Evolutionary conservation across 35 echinoderm and acorn worm species (phyloP).

Genomic region (Heliocidaris tuberculata): DNA sequence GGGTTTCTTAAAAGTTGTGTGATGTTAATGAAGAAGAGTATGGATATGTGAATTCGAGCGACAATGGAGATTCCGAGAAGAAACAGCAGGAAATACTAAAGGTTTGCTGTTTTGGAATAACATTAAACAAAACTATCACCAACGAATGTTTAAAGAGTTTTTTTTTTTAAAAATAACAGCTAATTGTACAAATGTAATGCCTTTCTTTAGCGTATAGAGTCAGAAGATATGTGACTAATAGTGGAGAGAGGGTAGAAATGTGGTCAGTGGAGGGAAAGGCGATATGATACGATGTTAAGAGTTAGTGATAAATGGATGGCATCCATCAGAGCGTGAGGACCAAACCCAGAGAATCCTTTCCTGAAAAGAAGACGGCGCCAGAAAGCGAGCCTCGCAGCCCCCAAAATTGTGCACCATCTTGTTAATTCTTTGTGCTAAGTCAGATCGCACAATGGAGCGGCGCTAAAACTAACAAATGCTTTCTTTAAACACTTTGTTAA

Average conservation of each 20-base stretch:
- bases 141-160: too few relatives aligned
- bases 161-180: too few relatives aligned
- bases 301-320: not conserved
- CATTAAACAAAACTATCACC: too few relatives aligned
- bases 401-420: not conserved
- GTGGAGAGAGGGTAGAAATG: not conserved
- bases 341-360: not conserved
- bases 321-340: not conserved
- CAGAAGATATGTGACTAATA: not conserved
- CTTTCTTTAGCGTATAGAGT: not conserved
- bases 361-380: conserved; percentile 16
- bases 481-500: not conserved
- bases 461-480: conserved; percentile 13
- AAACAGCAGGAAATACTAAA: too few relatives aligned
- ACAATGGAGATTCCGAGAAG: too few relatives aligned
- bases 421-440: not conserved
- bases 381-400: not conserved
- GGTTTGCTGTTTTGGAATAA: too few relatives aligned
- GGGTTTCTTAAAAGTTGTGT: too few relatives aligned
- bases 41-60: too few relatives aligned
- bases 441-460: not conserved
- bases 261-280: not conserved
- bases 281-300: not conserved
- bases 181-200: not conserved
- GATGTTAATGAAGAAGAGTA: too few relatives aligned